Conservation (phyloP, 2,113 vertebrate genomes). For the Dasyprocta punctata region DNA sequence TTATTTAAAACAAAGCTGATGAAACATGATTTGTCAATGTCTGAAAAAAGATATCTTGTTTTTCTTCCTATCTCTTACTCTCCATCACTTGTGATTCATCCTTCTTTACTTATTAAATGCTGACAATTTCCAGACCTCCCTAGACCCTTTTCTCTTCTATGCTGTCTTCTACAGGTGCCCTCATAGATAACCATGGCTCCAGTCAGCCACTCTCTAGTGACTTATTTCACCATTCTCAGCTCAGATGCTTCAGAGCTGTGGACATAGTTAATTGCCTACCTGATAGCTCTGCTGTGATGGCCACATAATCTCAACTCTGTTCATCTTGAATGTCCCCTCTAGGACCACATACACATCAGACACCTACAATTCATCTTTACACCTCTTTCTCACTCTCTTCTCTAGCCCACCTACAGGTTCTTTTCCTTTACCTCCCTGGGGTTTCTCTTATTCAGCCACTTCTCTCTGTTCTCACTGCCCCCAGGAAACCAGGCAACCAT, state of each 20-base stretch:
- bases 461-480: background rate
- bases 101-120: background rate
- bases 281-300: background rate
- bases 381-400: background rate
- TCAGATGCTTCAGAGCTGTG: background rate
- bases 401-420: background rate
- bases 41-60: background rate
- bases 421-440: background rate
- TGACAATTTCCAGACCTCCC: background rate
- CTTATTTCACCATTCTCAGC: background rate
- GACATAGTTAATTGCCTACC: background rate
- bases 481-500: background rate
- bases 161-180: background rate
- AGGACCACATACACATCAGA: background rate
- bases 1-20: background rate
- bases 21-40: background rate
- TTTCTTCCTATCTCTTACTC: background rate
- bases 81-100: background rate
- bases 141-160: background rate
- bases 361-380: background rate
- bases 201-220: background rate
- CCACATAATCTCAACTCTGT: background rate
- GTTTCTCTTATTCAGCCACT: background rate
- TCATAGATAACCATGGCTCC: background rate
- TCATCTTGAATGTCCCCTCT: background rate